These are phyloP conservation scores for Tenualosa ilisha DNA, from an alignment of 2,797 vertebrate genomes.

Conservation along the genomic window DNA sequence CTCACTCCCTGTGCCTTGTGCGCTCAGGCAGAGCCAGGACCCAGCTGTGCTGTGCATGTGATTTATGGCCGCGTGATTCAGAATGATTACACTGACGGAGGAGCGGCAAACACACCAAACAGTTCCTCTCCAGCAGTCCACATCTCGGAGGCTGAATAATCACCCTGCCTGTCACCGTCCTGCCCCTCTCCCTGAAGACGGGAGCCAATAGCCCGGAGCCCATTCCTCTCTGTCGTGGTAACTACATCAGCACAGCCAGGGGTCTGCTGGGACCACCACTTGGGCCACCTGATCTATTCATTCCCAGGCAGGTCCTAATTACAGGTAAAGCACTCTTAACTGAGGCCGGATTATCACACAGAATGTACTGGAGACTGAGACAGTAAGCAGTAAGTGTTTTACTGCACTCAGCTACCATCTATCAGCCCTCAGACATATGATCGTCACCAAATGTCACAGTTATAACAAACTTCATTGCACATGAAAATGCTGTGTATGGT, in stretches of 20 bases:
- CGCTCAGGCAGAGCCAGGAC: conserved; percentile 30
- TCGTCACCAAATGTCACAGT: neutral
- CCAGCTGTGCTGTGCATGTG: conserved; percentile 49
- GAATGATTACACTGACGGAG: conserved; percentile 64
- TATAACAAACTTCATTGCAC: too few species aligned
- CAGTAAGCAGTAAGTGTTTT: neutral
- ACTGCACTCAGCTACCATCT: neutral
- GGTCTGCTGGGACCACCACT: neutral
- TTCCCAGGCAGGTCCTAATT: conserved; percentile 45
- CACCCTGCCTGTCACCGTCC: conserved; percentile 60
- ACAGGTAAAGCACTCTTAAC: conserved; percentile 9
- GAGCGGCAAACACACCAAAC: conserved; percentile 65
- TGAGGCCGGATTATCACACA: neutral
- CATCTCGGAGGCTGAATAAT: conserved; percentile 64
- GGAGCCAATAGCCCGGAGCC: conserved; percentile 53
- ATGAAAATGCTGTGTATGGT: neutral
- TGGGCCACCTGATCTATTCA: conserved; percentile 49
- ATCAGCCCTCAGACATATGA: neutral
- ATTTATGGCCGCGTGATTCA: conserved; percentile 70
- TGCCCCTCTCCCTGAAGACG: conserved; percentile 44
- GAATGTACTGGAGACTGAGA: neutral
- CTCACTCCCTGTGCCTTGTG: neutral
- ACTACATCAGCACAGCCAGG: conserved; percentile 48
- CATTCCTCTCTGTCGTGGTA: conserved; percentile 57
- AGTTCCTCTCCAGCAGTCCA: conserved; percentile 52